Percentiles rank a stretch among this genome's conserved stretches.
Evolutionary conservation across 2,113 vertebrate genomes (phyloP).

Genomic region (Brachypteracias leptosomus): DNA sequence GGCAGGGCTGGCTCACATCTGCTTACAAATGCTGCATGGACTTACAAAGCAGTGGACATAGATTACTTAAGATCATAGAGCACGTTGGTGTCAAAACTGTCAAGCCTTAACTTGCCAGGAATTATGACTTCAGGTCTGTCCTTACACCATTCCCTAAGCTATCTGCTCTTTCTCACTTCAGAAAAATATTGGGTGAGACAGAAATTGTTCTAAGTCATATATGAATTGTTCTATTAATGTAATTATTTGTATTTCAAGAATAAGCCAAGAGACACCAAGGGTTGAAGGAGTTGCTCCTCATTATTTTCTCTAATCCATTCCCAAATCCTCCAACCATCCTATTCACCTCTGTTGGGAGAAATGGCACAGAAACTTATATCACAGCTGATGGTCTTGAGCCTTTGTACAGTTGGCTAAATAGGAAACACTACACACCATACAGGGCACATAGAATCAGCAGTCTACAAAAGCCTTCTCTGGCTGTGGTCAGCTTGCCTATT

Average conservation of each 20-base stretch:
- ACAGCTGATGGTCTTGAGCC: neutral
- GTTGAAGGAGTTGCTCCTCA: neutral
- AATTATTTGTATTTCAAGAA: neutral
- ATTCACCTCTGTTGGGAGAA: neutral
- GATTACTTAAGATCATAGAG: neutral
- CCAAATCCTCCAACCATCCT: neutral
- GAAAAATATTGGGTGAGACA: neutral
- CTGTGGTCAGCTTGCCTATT: neutral
- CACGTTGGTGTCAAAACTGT: neutral
- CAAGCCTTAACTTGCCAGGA: neutral
- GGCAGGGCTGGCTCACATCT: neutral
- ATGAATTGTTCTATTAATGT: neutral
- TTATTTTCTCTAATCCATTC: neutral
- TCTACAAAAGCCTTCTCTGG: neutral
- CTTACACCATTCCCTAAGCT: neutral
- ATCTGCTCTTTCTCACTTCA: neutral
- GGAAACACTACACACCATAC: neutral
- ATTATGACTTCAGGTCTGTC: neutral
- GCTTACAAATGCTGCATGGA: neutral
- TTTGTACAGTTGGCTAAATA: neutral
- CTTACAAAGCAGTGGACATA: neutral
- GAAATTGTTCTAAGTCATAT: neutral
- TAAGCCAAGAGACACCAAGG: neutral
- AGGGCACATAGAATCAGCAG: neutral
- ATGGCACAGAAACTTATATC: neutral